Conservation (phyloP, 1,140 invertebrate species). For the Thaumatotibia leucotreta region DNA sequence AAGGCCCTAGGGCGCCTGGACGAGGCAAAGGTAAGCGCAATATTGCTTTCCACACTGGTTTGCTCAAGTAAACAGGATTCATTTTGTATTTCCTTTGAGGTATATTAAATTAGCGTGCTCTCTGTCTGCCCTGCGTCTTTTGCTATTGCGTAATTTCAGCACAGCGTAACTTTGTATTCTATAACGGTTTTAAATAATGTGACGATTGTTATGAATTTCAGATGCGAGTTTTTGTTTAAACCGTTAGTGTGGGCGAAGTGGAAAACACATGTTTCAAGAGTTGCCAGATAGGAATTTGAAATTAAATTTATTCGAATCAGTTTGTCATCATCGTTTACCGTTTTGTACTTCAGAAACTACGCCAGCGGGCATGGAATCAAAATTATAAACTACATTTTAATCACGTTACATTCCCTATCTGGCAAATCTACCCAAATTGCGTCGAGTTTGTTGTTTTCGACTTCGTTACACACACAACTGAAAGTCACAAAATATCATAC, state of each 20-base stretch:
- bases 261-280: constrained; percentile 27
- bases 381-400: background rate
- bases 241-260: constrained; percentile 42
- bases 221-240: constrained; percentile 37
- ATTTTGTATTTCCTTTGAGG: constrained; percentile 46
- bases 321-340: background rate
- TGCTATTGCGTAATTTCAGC: constrained; percentile 55
- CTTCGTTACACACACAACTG: constrained; percentile 40
- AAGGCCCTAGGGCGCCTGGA: constrained; percentile 99
- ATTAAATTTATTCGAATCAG: background rate
- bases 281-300: background rate
- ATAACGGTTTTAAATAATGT: constrained; percentile 56
- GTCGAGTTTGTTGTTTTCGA: constrained; percentile 34
- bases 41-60: constrained; percentile 48
- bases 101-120: constrained; percentile 59
- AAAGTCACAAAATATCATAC: constrained; percentile 46
- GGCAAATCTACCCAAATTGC: background rate
- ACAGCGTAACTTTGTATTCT: constrained; percentile 35
- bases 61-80: constrained; percentile 68
- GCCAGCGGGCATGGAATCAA: background rate
- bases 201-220: constrained; percentile 14
- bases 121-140: constrained; percentile 60
- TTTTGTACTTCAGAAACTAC: background rate
- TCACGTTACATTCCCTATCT: background rate
- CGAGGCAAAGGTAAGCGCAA: constrained; percentile 96